Conservation (phyloP, 2,113 vertebrate species). For the Parus major region DNA sequence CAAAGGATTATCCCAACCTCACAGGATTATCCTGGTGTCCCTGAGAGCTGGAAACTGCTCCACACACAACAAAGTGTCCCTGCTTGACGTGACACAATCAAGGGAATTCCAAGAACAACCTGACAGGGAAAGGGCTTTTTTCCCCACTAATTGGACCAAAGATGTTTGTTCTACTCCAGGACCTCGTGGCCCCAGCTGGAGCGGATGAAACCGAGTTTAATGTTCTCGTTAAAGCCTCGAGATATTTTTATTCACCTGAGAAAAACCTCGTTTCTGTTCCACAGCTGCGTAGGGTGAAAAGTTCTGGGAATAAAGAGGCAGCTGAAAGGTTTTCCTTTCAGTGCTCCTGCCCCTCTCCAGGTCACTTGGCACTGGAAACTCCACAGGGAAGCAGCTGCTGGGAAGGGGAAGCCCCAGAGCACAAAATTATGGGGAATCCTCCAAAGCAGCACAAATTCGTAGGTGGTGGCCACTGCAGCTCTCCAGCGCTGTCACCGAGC, state of each 20-base stretch:
- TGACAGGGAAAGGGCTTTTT: background rate
- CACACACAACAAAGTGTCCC: background rate
- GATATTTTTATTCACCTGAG: slow-evolving; percentile 69
- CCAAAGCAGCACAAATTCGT: background rate
- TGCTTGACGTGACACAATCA: background rate
- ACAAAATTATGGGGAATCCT: background rate
- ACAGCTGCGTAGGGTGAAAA: slow-evolving; percentile 62
- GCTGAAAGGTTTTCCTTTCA: slow-evolving; percentile 63
- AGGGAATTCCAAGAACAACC: background rate
- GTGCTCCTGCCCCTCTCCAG: background rate
- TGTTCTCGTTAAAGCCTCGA: slow-evolving; percentile 66
- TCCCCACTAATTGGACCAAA: slow-evolving; percentile 14
- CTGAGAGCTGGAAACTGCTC: background rate
- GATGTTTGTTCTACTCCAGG: slow-evolving; percentile 19
- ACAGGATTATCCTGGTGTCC: background rate
- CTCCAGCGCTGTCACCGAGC: background rate
- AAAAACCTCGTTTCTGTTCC: slow-evolving; percentile 69
- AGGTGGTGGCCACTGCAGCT: background rate
- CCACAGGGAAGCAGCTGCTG: background rate
- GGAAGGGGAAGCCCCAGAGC: background rate
- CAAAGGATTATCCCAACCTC: background rate
- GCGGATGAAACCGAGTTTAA: slow-evolving; percentile 63
- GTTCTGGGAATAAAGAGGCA: slow-evolving; percentile 62
- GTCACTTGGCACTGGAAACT: background rate
- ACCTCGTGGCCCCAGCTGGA: slow-evolving; percentile 42